Evolutionary conservation across 2,113 vertebrate genomes (phyloP).

Genomic region (Oreotrochilus melanogaster): DNA sequence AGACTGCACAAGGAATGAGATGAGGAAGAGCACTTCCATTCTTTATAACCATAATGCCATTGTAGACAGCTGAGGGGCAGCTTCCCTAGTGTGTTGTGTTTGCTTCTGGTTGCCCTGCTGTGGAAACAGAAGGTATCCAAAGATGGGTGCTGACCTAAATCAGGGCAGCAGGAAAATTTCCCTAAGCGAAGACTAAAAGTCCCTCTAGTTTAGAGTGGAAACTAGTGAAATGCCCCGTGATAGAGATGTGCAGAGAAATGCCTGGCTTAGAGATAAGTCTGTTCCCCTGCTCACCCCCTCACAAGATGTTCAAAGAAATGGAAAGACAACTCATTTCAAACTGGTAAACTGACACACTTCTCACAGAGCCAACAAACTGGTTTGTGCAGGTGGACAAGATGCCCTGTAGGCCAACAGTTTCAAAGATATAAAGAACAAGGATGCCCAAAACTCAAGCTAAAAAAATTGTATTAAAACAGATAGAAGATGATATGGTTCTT

Average conservation of each 20-base stretch:
- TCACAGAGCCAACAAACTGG: neutral
- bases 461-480: neutral
- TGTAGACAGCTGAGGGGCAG: neutral
- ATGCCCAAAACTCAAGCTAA: neutral
- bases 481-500: neutral
- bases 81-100: neutral
- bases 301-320: slow-evolving; percentile 71
- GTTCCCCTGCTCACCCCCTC: slow-evolving; percentile 58
- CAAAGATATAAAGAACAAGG: neutral
- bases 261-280: slow-evolving; percentile 48
- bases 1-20: neutral
- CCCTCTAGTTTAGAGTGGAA: slow-evolving; percentile 31
- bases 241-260: slow-evolving; percentile 12
- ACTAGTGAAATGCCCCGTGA: neutral
- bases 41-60: neutral
- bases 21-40: neutral
- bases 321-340: slow-evolving; percentile 68
- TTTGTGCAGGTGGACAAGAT: slow-evolving; percentile 49
- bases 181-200: slow-evolving; percentile 22
- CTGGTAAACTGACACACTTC: slow-evolving; percentile 42
- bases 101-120: neutral
- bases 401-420: neutral
- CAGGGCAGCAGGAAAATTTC: slow-evolving; percentile 43
- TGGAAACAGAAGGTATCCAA: neutral
- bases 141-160: slow-evolving; percentile 31